Evolutionary conservation across 2,797 vertebrate species (phyloP), one percentile per base, ranked within the genome.

Genomic region (Micrastur ruficollis): DNA sequence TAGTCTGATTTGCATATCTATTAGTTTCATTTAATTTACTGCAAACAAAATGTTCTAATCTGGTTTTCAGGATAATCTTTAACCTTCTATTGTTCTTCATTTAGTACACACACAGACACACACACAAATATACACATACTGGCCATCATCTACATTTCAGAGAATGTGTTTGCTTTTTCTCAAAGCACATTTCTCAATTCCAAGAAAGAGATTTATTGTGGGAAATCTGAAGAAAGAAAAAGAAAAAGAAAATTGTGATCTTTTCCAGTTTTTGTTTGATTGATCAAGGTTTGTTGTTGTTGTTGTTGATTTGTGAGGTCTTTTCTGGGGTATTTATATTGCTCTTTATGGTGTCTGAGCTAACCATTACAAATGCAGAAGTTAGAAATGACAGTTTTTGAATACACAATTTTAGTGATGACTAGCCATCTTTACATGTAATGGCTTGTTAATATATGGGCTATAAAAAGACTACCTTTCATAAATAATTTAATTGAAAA

Each of bases 11-110:
- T 96, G 53, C 90, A 94, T 97, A 94, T 86, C 92, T 75, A 96
- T 96, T 96, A 78, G 1, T 70, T 96, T 81, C 6, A 63, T 97
- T 96, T 94, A 89, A 95, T 95, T 93, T 94, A 25, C 20, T 18
- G 3, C 22, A 83, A 95, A 76, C 56, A 89, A 90, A 86, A 34
- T 52, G 20, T 67, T 94, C 44, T 72, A 93, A 94, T 95, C 71
- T 88, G 31, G 38, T 91, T 94, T 94, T 90, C 34, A 46, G 42
- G 62, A 74, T 91, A 90, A 91, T 93, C 67, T 93, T 44, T 93
- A 96, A 76, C 42, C 36, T 91, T 68, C 58, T 89, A 21, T 49
- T 92, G 26, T 55, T 96, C 59, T 96, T 91, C 50, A 34, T 82
- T 85, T 75, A 46, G 27, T 81, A 23, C 22, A 38, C 13, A 70